Conservation (phyloP, 2,797 vertebrate species). For the Sylvia borin region DNA sequence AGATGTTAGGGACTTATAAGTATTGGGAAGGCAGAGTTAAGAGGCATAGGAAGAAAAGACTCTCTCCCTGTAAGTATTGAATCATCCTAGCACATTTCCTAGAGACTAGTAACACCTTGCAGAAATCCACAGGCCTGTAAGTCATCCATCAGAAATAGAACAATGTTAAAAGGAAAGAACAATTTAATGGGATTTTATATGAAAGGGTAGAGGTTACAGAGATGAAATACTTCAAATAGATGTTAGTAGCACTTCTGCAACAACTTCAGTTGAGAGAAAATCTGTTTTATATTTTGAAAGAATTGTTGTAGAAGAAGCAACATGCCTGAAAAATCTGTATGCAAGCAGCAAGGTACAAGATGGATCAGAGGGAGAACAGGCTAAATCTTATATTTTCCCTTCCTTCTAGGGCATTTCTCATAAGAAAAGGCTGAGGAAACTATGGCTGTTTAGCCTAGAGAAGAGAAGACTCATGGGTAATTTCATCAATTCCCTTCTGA, state of each 20-base stretch:
- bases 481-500: background rate
- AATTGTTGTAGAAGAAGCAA: background rate
- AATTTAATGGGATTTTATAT: background rate
- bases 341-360: background rate
- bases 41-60: background rate
- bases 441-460: background rate
- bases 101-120: background rate
- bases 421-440: background rate
- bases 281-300: background rate
- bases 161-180: background rate
- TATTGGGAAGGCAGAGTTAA: background rate
- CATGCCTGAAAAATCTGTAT: background rate
- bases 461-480: background rate
- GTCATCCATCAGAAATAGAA: background rate
- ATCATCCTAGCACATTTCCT: background rate
- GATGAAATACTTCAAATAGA: background rate
- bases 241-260: background rate
- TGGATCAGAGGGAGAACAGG: background rate
- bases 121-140: background rate
- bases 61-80: background rate
- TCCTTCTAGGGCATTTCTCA: background rate
- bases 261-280: background rate
- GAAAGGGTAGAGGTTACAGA: background rate
- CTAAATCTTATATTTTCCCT: background rate
- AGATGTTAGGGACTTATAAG: background rate